Evolutionary conservation across 2,113 vertebrate genomes (phyloP), one percentile per base, ranked within the genome.

Genomic region (Leucopsar rothschildi): DNA sequence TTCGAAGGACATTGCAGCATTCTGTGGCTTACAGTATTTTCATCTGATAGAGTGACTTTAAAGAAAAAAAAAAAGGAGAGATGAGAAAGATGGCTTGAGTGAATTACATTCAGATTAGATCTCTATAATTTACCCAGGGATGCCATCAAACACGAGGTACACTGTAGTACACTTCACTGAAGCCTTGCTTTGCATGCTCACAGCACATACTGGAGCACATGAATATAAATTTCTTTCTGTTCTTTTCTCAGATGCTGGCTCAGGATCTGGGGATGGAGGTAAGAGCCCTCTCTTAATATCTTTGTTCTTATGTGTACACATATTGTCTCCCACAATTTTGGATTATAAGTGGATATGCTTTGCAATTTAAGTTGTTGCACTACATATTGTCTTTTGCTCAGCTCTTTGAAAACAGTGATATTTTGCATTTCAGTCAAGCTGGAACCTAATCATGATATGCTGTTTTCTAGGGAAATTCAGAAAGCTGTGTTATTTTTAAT

Each of bases 211-310:
- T 47, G 56, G 79, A 79, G 71, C 59, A 73, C 37, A 25, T 68
- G 69, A 92, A 94, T 94, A 49, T 50, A 44, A 81, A 93, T 92
- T 89, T 71, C 29, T 39, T 81, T 95, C 69, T 96, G 80, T 87
- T 94, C 28, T 94, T 45, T 78, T 52, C 47, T 83, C 97, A 98
- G 98, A 98, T 97, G 97, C 98, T 7, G 98, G 98, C 94, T 98
- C 98, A 52, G 98, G 98, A 96, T 99, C 98, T 90, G 98, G 98
- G 88, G 98, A 98, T 15, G 98, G 98, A 98, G 98, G 98, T 99
- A 98, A 97, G 98, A 91, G 24, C 23, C 80, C 21, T 63, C 33
- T 94, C 88, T 84, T 95, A 88, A 63, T 93, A 70, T 89, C 63
- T 52, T 56, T 88, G 27, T 55, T 60, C 40, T 77, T 71, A 11